Evolutionary conservation across 53 echinoderm and acorn worm species (phyloP).

Genomic region (Paracentrotus lividus): DNA sequence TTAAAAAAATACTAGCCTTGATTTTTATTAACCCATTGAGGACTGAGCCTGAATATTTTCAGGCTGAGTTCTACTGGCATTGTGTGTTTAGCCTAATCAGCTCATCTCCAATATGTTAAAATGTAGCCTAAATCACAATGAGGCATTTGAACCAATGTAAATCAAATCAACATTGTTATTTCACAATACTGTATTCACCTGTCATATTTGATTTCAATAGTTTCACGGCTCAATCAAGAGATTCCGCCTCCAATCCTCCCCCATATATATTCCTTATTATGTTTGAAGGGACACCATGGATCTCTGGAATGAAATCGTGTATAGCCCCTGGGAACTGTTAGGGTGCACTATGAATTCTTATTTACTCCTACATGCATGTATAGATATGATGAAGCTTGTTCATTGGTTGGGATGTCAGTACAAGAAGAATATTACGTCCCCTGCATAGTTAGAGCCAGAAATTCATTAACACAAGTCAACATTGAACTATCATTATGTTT

Average conservation of each 20-base stretch:
- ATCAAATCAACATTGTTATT: constrained; percentile 25
- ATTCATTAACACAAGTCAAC: too few species aligned
- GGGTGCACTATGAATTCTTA: not conserved
- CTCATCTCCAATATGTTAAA: too few species aligned
- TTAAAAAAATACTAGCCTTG: too few species aligned
- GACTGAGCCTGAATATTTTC: too few species aligned
- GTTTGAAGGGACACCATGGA: constrained; percentile 8
- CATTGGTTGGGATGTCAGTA: too few species aligned
- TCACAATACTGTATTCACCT: not conserved
- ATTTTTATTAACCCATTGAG: too few species aligned
- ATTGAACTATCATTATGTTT: too few species aligned
- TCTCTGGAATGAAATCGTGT: not conserved
- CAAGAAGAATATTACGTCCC: too few species aligned
- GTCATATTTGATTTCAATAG: constrained; percentile 33
- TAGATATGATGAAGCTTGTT: too few species aligned
- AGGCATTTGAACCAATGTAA: not conserved
- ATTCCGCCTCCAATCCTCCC: constrained; percentile 31
- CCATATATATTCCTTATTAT: not conserved
- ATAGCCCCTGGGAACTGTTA: not conserved
- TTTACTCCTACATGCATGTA: not conserved
- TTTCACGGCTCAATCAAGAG: constrained; percentile 10
- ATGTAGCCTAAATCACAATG: not conserved
- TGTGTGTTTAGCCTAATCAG: too few species aligned
- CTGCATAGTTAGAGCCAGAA: too few species aligned
- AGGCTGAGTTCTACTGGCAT: too few species aligned